Conservation (phyloP, 2,113 vertebrate genomes). For the Oxygymnocypris stewartii region DNA sequence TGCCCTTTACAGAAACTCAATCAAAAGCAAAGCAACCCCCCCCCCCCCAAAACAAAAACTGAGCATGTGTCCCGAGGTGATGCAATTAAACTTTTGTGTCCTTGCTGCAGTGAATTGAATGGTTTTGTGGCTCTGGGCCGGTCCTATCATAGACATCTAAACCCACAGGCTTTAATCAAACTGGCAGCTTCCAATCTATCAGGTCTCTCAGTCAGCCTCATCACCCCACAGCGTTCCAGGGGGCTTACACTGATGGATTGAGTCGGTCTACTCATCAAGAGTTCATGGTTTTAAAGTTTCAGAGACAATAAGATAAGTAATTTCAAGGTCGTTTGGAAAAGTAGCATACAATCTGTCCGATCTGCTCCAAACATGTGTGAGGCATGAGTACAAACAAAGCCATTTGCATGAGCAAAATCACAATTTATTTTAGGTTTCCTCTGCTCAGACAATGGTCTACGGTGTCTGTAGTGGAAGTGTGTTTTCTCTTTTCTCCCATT, state of each 20-base stretch:
- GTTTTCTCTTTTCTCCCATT: slow-evolving; percentile 11
- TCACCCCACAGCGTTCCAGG: background rate
- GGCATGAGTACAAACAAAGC: slow-evolving; percentile 20
- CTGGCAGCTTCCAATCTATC: slow-evolving; percentile 36
- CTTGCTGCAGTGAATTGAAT: slow-evolving; percentile 23
- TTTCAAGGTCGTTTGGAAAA: slow-evolving; percentile 15
- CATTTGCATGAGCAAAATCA: slow-evolving; percentile 16
- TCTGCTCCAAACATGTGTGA: background rate
- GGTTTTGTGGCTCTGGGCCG: slow-evolving; percentile 12
- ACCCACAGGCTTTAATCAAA: slow-evolving; percentile 48
- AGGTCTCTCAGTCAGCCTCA: slow-evolving; percentile 24
- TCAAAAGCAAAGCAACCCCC: background rate
- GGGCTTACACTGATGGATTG: slow-evolving; percentile 24
- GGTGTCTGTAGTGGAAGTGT: background rate
- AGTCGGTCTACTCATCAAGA: slow-evolving; percentile 20
- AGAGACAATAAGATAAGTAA: slow-evolving; percentile 12
- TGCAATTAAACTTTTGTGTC: slow-evolving; percentile 13
- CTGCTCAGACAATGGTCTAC: slow-evolving; percentile 15
- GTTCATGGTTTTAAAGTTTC: slow-evolving; percentile 26
- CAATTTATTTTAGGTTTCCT: slow-evolving; percentile 1
- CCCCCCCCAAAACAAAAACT: too few relatives aligned
- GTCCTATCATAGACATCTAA: slow-evolving; percentile 33
- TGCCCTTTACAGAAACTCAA: background rate
- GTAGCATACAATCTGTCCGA: background rate
- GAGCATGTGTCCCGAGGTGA: background rate